phyloP scores from a whole-genome alignment of 2,888 invertebrate species.

The Pachydiplax longipennis region DNA sequence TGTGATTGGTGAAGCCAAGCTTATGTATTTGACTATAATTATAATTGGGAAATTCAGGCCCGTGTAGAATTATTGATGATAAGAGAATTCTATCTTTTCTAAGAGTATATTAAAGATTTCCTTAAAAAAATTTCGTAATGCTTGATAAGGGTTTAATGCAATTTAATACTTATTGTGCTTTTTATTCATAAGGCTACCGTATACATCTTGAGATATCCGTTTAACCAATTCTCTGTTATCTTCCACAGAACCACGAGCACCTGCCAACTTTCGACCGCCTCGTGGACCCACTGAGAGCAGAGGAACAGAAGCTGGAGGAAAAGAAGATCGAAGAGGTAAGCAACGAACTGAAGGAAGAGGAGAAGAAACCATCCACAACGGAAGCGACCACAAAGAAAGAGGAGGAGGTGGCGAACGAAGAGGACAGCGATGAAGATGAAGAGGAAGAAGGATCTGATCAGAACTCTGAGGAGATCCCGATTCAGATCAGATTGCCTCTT shows the following conservation, averaged over 20 bases:
- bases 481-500: conserved; percentile 77
- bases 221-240: neutral
- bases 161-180: too few species aligned
- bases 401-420: conserved; percentile 62
- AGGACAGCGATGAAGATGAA: conserved; percentile 67
- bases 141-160: too few species aligned
- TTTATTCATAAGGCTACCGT: too few species aligned
- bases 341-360: conserved; percentile 45
- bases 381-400: conserved; percentile 62
- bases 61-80: too few species aligned
- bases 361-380: conserved; percentile 53
- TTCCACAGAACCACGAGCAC: conserved; percentile 4
- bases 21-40: too few species aligned
- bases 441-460: conserved; percentile 54
- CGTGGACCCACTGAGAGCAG: neutral
- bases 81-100: too few species aligned
- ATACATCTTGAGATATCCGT: too few species aligned
- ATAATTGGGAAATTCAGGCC: too few species aligned
- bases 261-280: conserved; percentile 39
- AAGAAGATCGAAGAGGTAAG: conserved; percentile 57
- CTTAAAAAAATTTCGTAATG: too few species aligned
- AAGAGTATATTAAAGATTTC: too few species aligned
- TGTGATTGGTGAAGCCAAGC: too few species aligned
- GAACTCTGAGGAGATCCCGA: conserved; percentile 59
- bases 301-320: conserved; percentile 60